Percentiles rank a stretch among this genome's conserved stretches.
phyloP scores from a whole-genome alignment of 2,888 invertebrate genomes.

The Orchestes rusci region DNA sequence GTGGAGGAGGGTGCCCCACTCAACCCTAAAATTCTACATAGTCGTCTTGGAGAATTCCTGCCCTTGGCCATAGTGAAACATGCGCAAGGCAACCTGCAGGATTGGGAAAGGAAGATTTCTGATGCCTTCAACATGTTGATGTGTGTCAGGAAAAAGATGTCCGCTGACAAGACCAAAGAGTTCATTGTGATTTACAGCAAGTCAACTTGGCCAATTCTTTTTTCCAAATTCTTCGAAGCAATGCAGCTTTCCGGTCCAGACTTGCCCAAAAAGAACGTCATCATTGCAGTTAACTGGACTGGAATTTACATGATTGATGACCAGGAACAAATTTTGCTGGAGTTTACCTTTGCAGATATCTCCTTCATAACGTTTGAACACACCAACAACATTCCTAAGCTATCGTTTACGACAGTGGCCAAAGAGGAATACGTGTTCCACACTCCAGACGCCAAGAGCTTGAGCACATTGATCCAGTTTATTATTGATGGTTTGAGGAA shows the following conservation, averaged over 20 bases:
- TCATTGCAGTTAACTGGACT: constrained; percentile 91
- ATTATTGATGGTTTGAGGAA: constrained; percentile 82
- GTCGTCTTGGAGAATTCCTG: constrained; percentile 70
- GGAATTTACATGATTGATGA: constrained; percentile 91
- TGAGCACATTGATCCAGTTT: constrained; percentile 73
- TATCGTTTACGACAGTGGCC: constrained; percentile 73
- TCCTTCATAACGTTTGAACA: constrained; percentile 61
- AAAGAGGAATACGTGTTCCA: constrained; percentile 88
- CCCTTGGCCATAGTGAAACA: constrained; percentile 63
- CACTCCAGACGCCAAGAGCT: constrained; percentile 80
- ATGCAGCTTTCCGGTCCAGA: constrained; percentile 65
- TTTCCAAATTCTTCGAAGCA: constrained; percentile 91
- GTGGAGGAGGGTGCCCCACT: constrained; percentile 68
- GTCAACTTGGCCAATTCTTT: constrained; percentile 88
- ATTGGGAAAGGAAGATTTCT: constrained; percentile 67
- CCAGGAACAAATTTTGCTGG: constrained; percentile 81
- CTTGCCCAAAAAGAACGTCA: constrained; percentile 64
- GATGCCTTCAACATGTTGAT: constrained; percentile 65
- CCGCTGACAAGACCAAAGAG: constrained; percentile 69
- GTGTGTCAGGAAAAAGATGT: constrained; percentile 60
- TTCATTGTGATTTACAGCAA: constrained; percentile 82
- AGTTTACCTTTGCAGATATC: constrained; percentile 81
- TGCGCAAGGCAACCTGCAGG: constrained; percentile 43
- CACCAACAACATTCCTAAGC: constrained; percentile 52
- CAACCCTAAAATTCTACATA: constrained; percentile 56